Evolutionary conservation across 2,888 invertebrate species (phyloP).

Genomic region (Caenorhabditis uteleia): DNA sequence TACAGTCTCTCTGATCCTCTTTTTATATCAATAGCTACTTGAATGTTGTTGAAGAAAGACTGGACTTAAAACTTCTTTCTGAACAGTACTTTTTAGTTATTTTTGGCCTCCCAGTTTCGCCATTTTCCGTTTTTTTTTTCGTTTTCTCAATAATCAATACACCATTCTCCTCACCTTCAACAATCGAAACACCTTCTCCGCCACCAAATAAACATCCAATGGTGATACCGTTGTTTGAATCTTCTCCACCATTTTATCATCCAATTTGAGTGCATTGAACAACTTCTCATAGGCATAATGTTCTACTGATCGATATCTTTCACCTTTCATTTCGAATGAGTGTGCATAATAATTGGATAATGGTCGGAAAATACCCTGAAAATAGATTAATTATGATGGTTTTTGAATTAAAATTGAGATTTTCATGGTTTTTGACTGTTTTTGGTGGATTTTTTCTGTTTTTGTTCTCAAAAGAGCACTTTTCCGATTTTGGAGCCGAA

Average conservation of each 20-base stretch:
- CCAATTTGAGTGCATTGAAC: conserved; percentile 54
- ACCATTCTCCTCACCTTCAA: conserved; percentile 54
- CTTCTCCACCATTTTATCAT: conserved; percentile 62
- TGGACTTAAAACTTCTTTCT: neutral
- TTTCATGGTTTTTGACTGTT: too few species aligned
- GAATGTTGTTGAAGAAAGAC: too few species aligned
- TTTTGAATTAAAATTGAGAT: neutral
- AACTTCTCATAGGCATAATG: conserved; percentile 67
- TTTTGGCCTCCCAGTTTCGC: too few species aligned
- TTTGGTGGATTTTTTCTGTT: too few species aligned
- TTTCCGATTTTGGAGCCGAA: too few species aligned
- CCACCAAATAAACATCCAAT: conserved; percentile 56
- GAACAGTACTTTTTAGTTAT: too few species aligned
- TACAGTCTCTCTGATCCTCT: too few species aligned
- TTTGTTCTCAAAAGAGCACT: too few species aligned
- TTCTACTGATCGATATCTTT: conserved; percentile 65
- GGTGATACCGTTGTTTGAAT: conserved; percentile 64
- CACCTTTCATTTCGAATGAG: conserved; percentile 52
- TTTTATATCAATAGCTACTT: too few species aligned
- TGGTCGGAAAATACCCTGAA: conserved; percentile 65
- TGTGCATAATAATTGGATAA: conserved; percentile 64
- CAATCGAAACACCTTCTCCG: conserved; percentile 47
- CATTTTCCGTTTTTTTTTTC: too few species aligned
- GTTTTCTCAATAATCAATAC: too few species aligned
- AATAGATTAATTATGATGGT: too few species aligned